Evolutionary conservation across 2,888 invertebrate species (phyloP), one percentile per base, ranked within the genome.

Genomic region (Amphimallon solstitiale): DNA sequence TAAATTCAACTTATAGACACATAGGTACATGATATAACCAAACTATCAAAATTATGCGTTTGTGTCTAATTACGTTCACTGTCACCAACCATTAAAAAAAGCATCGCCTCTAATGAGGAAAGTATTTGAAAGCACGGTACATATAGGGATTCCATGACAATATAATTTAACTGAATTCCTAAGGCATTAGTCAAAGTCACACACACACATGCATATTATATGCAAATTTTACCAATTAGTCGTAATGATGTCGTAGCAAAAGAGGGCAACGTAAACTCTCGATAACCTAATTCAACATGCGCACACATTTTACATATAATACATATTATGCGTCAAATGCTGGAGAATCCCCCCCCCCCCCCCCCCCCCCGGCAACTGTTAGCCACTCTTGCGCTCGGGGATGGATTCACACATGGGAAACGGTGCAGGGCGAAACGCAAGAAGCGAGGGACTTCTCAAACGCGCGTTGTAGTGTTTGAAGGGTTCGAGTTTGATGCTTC

Each of bases 261-360:
- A 40, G 40, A 23, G 40, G 56, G 29, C 9, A 29, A 29, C 17
- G 40, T 40, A 29, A 40, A 56, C 23, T 19, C 29, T 40, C 23
- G 40, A 56, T 56, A 56, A 56, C 56, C 56, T 56, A 40, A 56
- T 56, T 56, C 43, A 40, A 56, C 56, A 15, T 56, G 56, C 43
- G 40, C 12, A 23, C 21, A 21, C 40, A 40, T 15, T 19, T 45
- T 29, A 29, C 29, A 9, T 29, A 5, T 29, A 9, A 29, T 29
- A 29, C 5, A 23, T 23, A 23, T 5, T 4, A 23, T 5, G 23
- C 29, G 9, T 5, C 29, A 29, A 29, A 9, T 40, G n/a, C 40
- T 56, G 12, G 56, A 10, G 17, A 15, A n/a, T 15, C n/a, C 6
- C 4, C n/a, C 19, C n/a, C 40, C 21, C 38, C 21, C 21, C 38